phyloP scores from a whole-genome alignment of 2,888 invertebrate genomes.

The Xiphydria camelus region DNA sequence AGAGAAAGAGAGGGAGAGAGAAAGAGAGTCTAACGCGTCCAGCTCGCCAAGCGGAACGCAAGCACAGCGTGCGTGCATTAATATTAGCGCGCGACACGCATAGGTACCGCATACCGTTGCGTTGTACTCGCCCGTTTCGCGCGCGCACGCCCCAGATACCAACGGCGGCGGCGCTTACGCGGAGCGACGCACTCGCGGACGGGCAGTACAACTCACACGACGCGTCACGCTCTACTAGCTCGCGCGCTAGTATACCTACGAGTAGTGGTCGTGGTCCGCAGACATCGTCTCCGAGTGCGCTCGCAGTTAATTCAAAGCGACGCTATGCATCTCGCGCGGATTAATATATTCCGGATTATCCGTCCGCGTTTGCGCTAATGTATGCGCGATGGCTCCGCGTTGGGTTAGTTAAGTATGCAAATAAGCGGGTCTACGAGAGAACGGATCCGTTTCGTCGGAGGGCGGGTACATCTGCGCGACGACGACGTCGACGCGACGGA shows the following conservation, averaged over 20 bases:
- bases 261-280: slow-evolving; percentile 11
- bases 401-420: slow-evolving; percentile 51
- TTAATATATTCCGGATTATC: slow-evolving; percentile 48
- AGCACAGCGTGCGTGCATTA: too few relatives aligned
- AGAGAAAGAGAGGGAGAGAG: not conserved
- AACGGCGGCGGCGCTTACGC: too few relatives aligned
- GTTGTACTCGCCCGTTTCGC: too few relatives aligned
- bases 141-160: too few relatives aligned
- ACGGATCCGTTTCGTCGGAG: too few relatives aligned
- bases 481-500: too few relatives aligned
- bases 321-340: slow-evolving; percentile 33
- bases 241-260: slow-evolving; percentile 12
- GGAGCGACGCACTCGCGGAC: too few relatives aligned
- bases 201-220: too few relatives aligned
- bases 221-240: slow-evolving; percentile 20
- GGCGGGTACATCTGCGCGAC: too few relatives aligned
- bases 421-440: too few relatives aligned
- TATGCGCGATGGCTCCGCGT: slow-evolving; percentile 28
- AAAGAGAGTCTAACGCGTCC: too few relatives aligned
- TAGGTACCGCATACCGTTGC: not conserved
- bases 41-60: too few relatives aligned
- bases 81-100: not conserved
- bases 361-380: slow-evolving; percentile 41
- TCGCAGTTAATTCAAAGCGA: slow-evolving; percentile 42
- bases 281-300: slow-evolving; percentile 13